Conservation (phyloP, 2,797 vertebrate genomes). For the Gymnocypris eckloni region DNA sequence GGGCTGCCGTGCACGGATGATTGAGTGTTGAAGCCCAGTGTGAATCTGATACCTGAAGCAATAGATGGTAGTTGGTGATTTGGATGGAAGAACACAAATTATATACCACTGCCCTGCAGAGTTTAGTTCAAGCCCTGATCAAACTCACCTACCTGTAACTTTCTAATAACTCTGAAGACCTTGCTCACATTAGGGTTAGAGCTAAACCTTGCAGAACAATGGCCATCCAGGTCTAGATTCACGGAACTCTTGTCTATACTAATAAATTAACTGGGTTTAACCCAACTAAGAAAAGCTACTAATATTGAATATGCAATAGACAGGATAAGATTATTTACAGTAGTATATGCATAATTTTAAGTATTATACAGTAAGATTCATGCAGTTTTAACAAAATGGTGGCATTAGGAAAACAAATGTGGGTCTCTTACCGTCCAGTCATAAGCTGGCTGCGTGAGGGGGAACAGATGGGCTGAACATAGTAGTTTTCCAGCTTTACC, state of each 20-base stretch:
- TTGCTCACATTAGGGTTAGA: background rate
- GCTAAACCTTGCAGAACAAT: background rate
- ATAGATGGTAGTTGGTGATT: background rate
- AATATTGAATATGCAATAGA: background rate
- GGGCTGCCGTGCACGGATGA: conserved; percentile 91
- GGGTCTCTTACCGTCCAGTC: conserved; percentile 89
- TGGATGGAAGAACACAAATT: background rate
- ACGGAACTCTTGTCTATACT: background rate
- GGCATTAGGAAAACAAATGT: background rate
- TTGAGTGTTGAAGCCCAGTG: conserved; percentile 95
- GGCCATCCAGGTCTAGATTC: background rate
- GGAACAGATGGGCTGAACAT: conserved; percentile 95
- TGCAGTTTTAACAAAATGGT: background rate
- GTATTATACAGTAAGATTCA: background rate
- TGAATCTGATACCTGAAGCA: conserved; percentile 92
- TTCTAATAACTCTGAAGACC: background rate
- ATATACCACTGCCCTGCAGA: background rate
- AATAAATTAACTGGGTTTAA: background rate
- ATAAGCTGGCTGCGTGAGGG: conserved; percentile 94
- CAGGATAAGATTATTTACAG: background rate
- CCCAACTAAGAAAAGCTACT: background rate
- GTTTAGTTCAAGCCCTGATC: background rate
- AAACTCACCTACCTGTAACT: background rate
- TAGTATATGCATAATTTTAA: background rate
- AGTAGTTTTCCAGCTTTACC: conserved; percentile 96